These are phyloP conservation scores for Patagioenas fasciata DNA, from an alignment of 2,113 vertebrate genomes.

Conservation along the genomic window DNA sequence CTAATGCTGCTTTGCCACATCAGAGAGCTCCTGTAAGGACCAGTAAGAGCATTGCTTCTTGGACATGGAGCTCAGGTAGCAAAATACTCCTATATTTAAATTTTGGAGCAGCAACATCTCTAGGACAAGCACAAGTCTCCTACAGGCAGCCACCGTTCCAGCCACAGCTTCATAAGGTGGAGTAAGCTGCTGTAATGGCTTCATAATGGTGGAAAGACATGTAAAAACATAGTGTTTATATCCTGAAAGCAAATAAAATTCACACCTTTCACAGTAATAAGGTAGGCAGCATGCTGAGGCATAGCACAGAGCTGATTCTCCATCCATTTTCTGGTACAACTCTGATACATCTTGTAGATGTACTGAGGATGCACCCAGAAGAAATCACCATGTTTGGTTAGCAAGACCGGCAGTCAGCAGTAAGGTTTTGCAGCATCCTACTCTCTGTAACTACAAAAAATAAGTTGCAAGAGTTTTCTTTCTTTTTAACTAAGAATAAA, in stretches of 20 bases:
- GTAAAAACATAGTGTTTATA: neutral
- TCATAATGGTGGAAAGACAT: neutral
- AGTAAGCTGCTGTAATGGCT: neutral
- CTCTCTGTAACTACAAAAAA: neutral
- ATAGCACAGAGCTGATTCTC: neutral
- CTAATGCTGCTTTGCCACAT: rapidly evolving
- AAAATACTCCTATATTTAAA: neutral
- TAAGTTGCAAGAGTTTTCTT: neutral
- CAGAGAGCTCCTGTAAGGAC: neutral
- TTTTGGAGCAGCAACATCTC: neutral
- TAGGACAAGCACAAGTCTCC: neutral
- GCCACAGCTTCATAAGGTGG: rapidly evolving
- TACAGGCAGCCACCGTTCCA: neutral
- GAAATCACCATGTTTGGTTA: neutral
- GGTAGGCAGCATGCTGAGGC: neutral
- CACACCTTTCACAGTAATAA: neutral
- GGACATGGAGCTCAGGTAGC: neutral
- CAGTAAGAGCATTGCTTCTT: neutral
- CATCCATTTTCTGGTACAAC: neutral
- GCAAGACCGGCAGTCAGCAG: neutral
- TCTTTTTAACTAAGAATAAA: neutral
- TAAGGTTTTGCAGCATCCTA: neutral
- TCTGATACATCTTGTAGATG: neutral
- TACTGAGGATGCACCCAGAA: rapidly evolving
- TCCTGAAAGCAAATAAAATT: neutral